Conservation (phyloP, 2,113 vertebrate genomes). For the Rhinogobius similis region DNA sequence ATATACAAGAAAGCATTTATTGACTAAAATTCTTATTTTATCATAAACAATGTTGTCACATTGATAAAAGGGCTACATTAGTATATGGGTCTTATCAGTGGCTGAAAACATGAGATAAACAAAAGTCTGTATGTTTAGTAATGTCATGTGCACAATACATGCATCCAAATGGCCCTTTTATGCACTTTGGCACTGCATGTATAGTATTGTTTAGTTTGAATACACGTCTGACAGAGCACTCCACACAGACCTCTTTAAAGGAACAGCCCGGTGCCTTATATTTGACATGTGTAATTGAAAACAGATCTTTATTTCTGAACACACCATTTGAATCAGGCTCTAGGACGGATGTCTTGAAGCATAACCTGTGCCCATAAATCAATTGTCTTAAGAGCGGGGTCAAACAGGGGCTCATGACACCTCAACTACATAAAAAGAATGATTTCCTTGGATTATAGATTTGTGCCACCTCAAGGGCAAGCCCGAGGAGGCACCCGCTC, state of each 20-base stretch:
- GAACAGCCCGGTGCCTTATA: background rate
- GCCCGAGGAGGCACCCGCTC: constrained; percentile 66
- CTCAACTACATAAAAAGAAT: constrained; percentile 70
- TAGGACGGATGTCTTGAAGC: constrained; percentile 42
- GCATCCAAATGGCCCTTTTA: too few species aligned
- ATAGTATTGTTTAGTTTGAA: background rate
- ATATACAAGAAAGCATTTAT: constrained; percentile 6
- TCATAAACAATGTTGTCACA: constrained; percentile 3
- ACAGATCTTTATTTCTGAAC: constrained; percentile 10
- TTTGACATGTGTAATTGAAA: constrained; percentile 18
- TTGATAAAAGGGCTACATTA: background rate
- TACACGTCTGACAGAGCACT: background rate
- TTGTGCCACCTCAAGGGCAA: constrained; percentile 73
- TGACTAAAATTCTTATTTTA: background rate
- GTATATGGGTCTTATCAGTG: background rate
- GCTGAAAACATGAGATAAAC: background rate
- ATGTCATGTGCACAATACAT: too few species aligned
- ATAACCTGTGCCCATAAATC: constrained; percentile 62
- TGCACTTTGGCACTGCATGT: background rate
- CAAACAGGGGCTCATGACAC: constrained; percentile 66
- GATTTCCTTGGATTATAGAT: constrained; percentile 75
- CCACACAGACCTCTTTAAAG: background rate
- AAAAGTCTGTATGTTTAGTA: background rate
- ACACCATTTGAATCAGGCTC: constrained; percentile 47
- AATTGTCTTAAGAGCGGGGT: constrained; percentile 61